These are phyloP conservation scores for Cephalotes varians DNA, from an alignment of 2,888 invertebrate genomes.

Conservation along the genomic window DNA sequence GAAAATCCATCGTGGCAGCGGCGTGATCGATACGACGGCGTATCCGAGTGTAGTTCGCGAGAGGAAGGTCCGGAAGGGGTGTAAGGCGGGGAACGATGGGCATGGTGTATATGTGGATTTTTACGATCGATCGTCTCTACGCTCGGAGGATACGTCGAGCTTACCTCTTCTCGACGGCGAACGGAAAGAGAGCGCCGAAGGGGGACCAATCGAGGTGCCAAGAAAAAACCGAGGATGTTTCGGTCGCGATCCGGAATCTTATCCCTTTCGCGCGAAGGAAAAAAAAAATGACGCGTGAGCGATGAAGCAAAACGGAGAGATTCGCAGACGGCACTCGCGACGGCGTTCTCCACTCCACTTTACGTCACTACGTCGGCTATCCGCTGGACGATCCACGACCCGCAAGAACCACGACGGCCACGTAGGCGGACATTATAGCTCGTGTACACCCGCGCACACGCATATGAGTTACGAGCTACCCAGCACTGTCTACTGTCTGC, in stretches of 20 bases:
- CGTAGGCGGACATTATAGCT: conserved; percentile 79
- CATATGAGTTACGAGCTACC: conserved; percentile 50
- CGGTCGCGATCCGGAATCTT: neutral
- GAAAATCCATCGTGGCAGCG: conserved; percentile 39
- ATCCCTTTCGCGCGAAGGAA: neutral
- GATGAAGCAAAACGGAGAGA: no score
- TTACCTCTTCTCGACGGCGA: conserved; percentile 57
- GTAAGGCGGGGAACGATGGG: conserved; percentile 58
- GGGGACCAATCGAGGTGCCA: neutral
- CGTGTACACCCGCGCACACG: conserved; percentile 54
- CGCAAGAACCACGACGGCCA: conserved; percentile 66
- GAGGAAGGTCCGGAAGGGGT: conserved; percentile 51
- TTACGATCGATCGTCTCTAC: conserved; percentile 66
- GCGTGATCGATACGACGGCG: conserved; percentile 62
- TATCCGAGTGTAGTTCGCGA: conserved; percentile 42
- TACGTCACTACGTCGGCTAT: conserved; percentile 63
- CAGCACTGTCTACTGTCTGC: conserved; percentile 39
- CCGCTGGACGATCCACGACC: conserved; percentile 62
- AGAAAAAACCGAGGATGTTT: neutral
- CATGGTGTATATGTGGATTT: conserved; percentile 59
- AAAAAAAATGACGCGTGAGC: neutral
- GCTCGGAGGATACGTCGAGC: conserved; percentile 28
- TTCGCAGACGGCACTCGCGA: neutral
- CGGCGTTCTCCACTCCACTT: neutral
- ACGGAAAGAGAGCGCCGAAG: neutral